Evolutionary conservation across 2,888 invertebrate genomes (phyloP), one percentile per base, ranked within the genome.

Genomic region (Drosophila histrio): DNA sequence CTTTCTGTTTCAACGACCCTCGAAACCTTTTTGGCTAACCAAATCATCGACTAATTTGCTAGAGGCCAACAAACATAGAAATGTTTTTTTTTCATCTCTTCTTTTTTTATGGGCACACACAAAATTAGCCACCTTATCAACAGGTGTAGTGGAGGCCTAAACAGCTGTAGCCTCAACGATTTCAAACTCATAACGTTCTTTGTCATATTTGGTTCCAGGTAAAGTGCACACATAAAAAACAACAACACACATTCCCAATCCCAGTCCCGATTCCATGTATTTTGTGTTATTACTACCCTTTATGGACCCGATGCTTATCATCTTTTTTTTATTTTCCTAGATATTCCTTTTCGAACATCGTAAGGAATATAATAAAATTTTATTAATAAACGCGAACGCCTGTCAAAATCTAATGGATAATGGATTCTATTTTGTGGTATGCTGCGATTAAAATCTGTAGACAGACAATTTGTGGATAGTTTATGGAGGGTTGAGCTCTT

Each of bases 381-480:
- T 80, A 85, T 87, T 81, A 82, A 82, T 84, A 87, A 81, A 72
- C 66, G 64, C 68, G 41, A 59, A 43, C 41, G 76, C 17, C 87
- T 87, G 85, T 81, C 80, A 82, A 75, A 84, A 75, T 79, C 86
- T 87, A 87, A 87, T 82, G 85, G 87, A 66, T 75, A 52, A 52
- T 52, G 50, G 50, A 52, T 52, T 86, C n/a, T n/a, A n/a, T 70
- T 47, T 59, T 66, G 43, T 57, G 54, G 52, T 60, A 52, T 73
- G 77, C 66, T 60, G 54, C 63, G 81, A 82, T 87, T 82, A 60
- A 72, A 75, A 82, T 87, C 81, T 79, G 46, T 63, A 36, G 50
- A 28, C 74, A 52, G 64, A 71, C 78, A 74, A 77, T 53, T 79
- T 67, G 49, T 70, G 64, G 73, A 58, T 80, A 63, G 62, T 77